These are phyloP conservation scores for Talpa occidentalis DNA, from an alignment of 2,113 vertebrate species.

Conservation along the genomic window DNA sequence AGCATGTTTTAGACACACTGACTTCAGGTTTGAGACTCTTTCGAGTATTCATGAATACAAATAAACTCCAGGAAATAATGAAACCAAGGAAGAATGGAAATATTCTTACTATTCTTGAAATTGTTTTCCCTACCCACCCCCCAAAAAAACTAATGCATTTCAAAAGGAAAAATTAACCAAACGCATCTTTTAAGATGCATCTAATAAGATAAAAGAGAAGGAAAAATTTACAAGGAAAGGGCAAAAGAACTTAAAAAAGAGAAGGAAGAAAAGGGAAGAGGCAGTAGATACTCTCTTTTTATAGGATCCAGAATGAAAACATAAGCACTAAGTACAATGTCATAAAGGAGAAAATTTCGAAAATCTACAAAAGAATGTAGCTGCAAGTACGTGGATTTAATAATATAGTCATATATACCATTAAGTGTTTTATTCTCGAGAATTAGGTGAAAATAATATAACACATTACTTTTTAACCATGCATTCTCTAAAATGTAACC, in stretches of 20 bases:
- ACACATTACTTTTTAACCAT: neutral
- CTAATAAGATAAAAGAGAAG: constrained; percentile 38
- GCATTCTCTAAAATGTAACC: constrained; percentile 19
- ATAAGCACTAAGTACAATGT: neutral
- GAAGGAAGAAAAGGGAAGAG: constrained; percentile 12
- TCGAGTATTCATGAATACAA: neutral
- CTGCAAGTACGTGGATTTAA: neutral
- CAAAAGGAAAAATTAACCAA: constrained; percentile 48
- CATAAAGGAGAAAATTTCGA: neutral
- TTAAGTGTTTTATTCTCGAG: neutral
- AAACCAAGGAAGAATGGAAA: constrained; percentile 11
- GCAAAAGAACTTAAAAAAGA: constrained; percentile 6
- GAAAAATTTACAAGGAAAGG: constrained; percentile 15
- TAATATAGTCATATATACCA: neutral
- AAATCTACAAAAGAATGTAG: constrained; percentile 23
- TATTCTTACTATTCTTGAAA: neutral
- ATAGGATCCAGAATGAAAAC: constrained; percentile 20
- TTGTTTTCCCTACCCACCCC: neutral
- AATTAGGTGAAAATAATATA: constrained; percentile 40
- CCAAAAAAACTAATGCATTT: neutral
- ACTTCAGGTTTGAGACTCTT: neutral
- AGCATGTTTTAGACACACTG: neutral
- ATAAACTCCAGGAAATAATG: neutral
- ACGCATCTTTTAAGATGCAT: constrained; percentile 7
- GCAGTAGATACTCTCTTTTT: neutral